phyloP scores from a whole-genome alignment of 1,140 invertebrate genomes.

The Pygmarrhopalites habei region DNA sequence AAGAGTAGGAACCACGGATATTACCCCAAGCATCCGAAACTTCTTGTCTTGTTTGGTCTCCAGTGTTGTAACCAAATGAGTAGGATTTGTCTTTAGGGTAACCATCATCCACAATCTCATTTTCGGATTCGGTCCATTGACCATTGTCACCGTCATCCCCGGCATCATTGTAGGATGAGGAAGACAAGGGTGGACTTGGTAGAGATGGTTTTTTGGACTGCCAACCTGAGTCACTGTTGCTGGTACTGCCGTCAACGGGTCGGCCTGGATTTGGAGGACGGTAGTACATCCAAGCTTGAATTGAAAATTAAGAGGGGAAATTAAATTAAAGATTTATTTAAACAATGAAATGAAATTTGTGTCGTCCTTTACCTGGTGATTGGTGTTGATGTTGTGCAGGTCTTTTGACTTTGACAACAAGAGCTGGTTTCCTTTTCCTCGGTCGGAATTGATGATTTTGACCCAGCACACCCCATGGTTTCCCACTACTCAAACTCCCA shows the following conservation, averaged over 20 bases:
- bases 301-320: background rate
- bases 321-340: constrained; percentile 4
- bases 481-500: constrained; percentile 7
- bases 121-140: background rate
- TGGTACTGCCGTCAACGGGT: background rate
- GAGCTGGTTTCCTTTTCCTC: constrained; percentile 24
- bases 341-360: background rate
- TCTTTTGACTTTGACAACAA: constrained; percentile 20
- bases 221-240: background rate
- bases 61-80: constrained; percentile 57
- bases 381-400: background rate
- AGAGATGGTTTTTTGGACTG: background rate
- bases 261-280: constrained; percentile 21
- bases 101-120: background rate
- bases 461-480: constrained; percentile 22
- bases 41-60: constrained; percentile 62
- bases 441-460: background rate
- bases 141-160: background rate
- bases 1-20: constrained; percentile 63
- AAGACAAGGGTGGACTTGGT: background rate
- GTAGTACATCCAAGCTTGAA: constrained; percentile 24
- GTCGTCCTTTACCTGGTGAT: background rate
- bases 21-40: constrained; percentile 59
- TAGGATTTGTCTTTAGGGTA: constrained; percentile 37
- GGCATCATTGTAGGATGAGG: background rate